Conservation (phyloP, 2,113 vertebrate species). For the Aphyosemion australe region DNA sequence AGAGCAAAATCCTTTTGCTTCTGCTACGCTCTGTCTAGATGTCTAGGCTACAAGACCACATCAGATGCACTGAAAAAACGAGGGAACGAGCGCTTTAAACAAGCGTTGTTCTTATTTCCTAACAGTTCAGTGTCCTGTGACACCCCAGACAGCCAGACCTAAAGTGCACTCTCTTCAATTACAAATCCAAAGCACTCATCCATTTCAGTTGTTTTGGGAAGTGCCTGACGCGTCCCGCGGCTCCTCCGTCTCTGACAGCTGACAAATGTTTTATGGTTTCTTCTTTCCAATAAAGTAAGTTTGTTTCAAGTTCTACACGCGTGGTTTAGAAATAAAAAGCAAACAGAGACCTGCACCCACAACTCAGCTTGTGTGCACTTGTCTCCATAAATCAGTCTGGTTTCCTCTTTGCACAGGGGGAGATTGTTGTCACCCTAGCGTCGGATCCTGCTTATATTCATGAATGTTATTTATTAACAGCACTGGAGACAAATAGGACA, state of each 20-base stretch:
- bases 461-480: background rate
- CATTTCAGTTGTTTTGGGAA: slow-evolving; percentile 40
- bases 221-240: slow-evolving; percentile 17
- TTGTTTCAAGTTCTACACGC: slow-evolving; percentile 28
- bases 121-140: slow-evolving; percentile 19
- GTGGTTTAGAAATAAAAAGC: slow-evolving; percentile 4
- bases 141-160: slow-evolving; percentile 19
- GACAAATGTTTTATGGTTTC: slow-evolving; percentile 45
- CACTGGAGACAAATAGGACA: background rate
- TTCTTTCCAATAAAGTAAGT: slow-evolving; percentile 37
- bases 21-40: no score
- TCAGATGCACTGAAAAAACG: no score
- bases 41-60: no score
- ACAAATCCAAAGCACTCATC: slow-evolving; percentile 27
- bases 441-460: background rate
- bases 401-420: slow-evolving; percentile 4
- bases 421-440: background rate
- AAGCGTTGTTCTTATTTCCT: background rate
- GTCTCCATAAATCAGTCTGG: background rate
- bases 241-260: slow-evolving; percentile 29
- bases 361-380: background rate
- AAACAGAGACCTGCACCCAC: background rate
- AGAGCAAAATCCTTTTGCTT: no score
- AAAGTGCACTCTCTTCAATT: slow-evolving; percentile 34
- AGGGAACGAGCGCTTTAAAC: background rate